Evolutionary conservation across 2,888 invertebrate genomes (phyloP).

Genomic region (Apoderus coryli): DNA sequence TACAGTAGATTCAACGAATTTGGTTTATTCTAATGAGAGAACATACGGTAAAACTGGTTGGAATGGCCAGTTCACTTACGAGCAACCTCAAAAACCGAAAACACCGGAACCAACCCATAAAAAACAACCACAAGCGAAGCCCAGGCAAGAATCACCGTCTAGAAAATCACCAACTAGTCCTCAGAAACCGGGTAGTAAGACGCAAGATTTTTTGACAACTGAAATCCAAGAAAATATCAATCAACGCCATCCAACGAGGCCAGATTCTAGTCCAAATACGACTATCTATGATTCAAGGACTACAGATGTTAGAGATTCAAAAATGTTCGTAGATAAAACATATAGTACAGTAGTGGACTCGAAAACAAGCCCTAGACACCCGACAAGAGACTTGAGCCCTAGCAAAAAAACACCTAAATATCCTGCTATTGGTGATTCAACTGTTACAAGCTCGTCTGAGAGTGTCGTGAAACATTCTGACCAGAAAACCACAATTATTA

Average conservation of each 20-base stretch:
- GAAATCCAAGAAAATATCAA: conserved; percentile 22
- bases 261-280: background rate
- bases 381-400: too few species aligned
- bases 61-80: conserved; percentile 31
- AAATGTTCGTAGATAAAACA: conserved; percentile 18
- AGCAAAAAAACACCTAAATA: conserved; percentile 6
- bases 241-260: conserved; percentile 14
- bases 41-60: conserved; percentile 32
- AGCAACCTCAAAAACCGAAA: conserved; percentile 19
- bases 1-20: conserved; percentile 32
- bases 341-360: conserved; percentile 14
- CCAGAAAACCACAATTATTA: conserved; percentile 22
- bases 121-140: conserved; percentile 6
- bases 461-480: conserved; percentile 21
- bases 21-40: conserved; percentile 29
- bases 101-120: conserved; percentile 7
- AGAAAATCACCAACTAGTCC: conserved; percentile 11
- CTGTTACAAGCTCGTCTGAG: conserved; percentile 20
- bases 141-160: conserved; percentile 11
- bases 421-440: conserved; percentile 6
- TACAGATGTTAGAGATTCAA: conserved; percentile 15
- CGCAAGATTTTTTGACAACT: conserved; percentile 17
- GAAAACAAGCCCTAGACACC: conserved; percentile 6
- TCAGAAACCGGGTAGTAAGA: conserved; percentile 5
- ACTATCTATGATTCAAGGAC: conserved; percentile 14